These are phyloP conservation scores for Pteruthius melanotis DNA, from an alignment of 2,113 vertebrate genomes.

Conservation along the genomic window DNA sequence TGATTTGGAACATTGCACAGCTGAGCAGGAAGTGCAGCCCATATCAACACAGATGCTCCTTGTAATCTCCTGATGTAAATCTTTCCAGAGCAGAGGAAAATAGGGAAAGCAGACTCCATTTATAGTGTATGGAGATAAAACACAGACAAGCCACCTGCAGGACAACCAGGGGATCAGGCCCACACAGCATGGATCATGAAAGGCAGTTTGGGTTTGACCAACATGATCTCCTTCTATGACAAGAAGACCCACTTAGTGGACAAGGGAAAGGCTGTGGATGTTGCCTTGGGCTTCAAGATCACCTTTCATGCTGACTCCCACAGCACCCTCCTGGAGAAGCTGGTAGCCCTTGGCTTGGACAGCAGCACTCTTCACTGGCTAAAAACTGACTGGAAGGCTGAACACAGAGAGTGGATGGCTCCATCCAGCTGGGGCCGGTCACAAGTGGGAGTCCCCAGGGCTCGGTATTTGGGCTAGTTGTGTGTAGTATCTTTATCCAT, in stretches of 20 bases:
- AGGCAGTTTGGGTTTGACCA: neutral
- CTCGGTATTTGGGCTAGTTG: accelerated
- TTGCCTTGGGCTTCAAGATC: neutral
- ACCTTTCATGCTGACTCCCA: neutral
- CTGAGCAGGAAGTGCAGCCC: neutral
- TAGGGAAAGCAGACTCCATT: neutral
- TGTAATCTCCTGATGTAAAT: neutral
- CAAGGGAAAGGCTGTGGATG: neutral
- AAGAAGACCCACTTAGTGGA: neutral
- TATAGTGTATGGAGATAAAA: neutral
- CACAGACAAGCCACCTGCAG: neutral
- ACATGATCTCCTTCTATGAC: neutral
- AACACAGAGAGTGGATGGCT: neutral
- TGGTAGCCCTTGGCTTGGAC: neutral
- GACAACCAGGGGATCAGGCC: neutral
- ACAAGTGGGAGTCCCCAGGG: neutral
- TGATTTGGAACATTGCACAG: neutral
- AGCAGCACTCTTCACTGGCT: neutral
- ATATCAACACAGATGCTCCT: neutral
- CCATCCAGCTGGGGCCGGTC: neutral
- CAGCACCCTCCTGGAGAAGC: neutral
- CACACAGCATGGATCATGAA: neutral
- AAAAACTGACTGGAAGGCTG: accelerated
- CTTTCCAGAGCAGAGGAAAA: neutral
- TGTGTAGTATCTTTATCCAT: neutral